Evolutionary conservation across 2,113 vertebrate species (phyloP).

Genomic region (Ramphastos sulfuratus): DNA sequence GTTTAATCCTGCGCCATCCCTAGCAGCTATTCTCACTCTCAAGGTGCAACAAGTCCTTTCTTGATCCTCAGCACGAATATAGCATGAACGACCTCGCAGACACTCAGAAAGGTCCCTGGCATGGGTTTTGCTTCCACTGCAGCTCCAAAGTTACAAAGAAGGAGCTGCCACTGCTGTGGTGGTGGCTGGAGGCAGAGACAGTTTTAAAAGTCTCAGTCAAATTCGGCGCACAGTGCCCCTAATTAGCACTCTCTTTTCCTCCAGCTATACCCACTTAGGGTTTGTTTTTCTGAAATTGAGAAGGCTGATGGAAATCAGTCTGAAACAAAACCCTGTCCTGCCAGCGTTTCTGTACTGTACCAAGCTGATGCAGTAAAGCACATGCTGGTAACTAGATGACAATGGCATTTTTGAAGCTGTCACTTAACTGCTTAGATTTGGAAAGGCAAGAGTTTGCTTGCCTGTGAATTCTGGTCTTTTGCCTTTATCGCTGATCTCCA

Average conservation of each 20-base stretch:
- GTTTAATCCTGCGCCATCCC: not conserved
- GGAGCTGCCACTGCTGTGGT: not conserved
- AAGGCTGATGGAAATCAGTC: not conserved
- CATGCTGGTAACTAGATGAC: fast-evolving
- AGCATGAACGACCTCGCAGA: not conserved
- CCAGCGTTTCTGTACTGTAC: not conserved
- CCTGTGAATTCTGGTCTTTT: not conserved
- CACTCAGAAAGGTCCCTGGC: not conserved
- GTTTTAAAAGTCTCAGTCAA: not conserved
- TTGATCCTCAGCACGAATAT: not conserved
- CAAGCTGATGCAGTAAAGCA: not conserved
- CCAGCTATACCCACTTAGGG: not conserved
- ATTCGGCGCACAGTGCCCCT: not conserved
- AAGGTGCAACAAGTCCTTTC: not conserved
- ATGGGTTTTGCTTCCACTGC: not conserved
- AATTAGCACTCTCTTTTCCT: not conserved
- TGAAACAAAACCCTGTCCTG: not conserved
- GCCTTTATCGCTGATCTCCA: not conserved
- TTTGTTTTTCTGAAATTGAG: not conserved
- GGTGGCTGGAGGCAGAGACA: not conserved
- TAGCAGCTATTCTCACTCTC: not conserved
- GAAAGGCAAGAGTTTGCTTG: not conserved
- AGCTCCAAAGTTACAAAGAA: not conserved
- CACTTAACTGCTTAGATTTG: not conserved
- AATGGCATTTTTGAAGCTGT: not conserved